Evolutionary conservation across 2,797 vertebrate genomes (phyloP).

Genomic region (Aselliscus stoliczkanus): DNA sequence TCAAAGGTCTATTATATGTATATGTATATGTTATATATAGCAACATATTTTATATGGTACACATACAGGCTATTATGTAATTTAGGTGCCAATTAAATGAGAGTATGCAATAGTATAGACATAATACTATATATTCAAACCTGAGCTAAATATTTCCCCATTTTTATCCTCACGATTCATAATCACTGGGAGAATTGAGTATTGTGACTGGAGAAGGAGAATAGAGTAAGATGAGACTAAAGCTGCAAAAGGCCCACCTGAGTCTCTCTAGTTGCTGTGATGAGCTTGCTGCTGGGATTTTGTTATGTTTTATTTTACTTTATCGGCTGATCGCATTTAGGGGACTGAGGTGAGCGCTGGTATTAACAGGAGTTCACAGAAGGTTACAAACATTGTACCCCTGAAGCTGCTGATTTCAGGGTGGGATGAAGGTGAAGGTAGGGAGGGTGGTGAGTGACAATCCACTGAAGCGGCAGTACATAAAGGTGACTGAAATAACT

Average conservation of each 20-base stretch:
- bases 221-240: not conserved
- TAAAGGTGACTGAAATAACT: constrained; percentile 28
- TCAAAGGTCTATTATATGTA: not conserved
- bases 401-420: constrained; percentile 8
- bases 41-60: not conserved
- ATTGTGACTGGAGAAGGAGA: not conserved
- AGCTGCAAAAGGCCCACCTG: not conserved
- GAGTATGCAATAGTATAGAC: not conserved
- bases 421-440: constrained; percentile 22
- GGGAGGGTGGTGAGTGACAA: constrained; percentile 46
- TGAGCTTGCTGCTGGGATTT: not conserved
- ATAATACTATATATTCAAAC: not conserved
- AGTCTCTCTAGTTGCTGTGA: not conserved
- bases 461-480: constrained; percentile 18
- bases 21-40: not conserved
- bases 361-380: not conserved
- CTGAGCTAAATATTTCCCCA: constrained; percentile 15
- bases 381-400: not conserved
- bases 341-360: not conserved
- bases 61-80: not conserved
- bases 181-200: not conserved
- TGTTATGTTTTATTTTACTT: not conserved
- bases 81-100: constrained; percentile 36
- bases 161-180: not conserved
- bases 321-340: not conserved